Conservation (phyloP, 2,797 vertebrate genomes). For the Melopsittacus undulatus region DNA sequence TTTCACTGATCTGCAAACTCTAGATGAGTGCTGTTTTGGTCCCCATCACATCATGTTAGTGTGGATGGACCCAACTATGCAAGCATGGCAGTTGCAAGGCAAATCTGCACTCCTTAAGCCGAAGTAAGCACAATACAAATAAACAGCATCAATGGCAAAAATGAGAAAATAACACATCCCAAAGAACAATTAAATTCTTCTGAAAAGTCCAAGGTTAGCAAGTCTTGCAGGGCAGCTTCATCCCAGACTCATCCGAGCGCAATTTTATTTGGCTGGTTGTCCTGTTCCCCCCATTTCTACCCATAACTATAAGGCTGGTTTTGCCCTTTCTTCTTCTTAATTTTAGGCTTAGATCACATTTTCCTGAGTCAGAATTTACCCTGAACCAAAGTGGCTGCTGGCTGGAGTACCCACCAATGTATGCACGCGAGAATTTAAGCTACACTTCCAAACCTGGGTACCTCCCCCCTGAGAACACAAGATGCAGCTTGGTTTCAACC, state of each 20-base stretch:
- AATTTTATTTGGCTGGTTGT: background rate
- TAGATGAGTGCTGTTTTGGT: fast-evolving
- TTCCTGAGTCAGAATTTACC: background rate
- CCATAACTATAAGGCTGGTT: background rate
- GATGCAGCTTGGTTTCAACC: background rate
- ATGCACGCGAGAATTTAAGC: background rate
- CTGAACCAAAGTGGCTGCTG: fast-evolving
- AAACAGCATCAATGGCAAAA: background rate
- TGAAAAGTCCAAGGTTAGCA: background rate
- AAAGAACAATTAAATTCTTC: background rate
- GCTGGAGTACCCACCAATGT: background rate
- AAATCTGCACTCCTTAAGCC: background rate
- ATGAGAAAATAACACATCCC: background rate
- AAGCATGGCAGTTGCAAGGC: fast-evolving
- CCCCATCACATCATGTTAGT: fast-evolving
- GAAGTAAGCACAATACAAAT: background rate
- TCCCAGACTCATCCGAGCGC: background rate
- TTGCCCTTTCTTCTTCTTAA: background rate
- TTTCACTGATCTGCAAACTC: background rate
- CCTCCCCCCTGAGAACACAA: background rate
- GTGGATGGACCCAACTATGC: background rate
- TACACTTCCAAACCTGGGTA: background rate
- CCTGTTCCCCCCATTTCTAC: background rate
- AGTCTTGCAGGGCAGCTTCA: background rate
- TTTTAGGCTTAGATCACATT: background rate